phyloP scores from a whole-genome alignment of 2,888 invertebrate genomes.

The Protophormia terraenovae region DNA sequence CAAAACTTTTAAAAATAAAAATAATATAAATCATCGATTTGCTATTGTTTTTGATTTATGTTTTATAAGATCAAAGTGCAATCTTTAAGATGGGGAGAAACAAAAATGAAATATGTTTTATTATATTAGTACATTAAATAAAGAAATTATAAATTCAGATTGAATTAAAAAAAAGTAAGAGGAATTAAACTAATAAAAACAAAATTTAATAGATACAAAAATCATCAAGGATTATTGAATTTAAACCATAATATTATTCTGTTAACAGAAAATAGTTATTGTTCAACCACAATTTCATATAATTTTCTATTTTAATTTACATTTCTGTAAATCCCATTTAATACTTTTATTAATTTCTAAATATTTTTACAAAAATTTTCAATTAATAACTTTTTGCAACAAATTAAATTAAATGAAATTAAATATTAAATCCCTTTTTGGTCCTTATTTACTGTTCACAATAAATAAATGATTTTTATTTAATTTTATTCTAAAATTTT shows the following conservation, averaged over 20 bases:
- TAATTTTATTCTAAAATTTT: conserved; percentile 27
- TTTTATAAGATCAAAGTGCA: conserved; percentile 29
- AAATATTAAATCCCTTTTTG: background rate
- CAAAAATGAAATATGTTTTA: conserved; percentile 4
- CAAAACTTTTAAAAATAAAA: background rate
- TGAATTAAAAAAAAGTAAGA: too few species aligned
- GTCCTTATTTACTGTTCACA: background rate
- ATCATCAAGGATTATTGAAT: too few species aligned
- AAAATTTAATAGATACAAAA: too few species aligned
- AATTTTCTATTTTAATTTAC: too few species aligned
- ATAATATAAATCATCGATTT: conserved; percentile 46
- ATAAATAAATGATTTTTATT: background rate
- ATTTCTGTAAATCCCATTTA: too few species aligned
- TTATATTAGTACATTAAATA: background rate
- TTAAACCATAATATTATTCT: too few species aligned
- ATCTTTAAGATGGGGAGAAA: background rate
- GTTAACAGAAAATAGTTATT: too few species aligned
- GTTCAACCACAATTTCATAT: too few species aligned
- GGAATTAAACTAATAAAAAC: too few species aligned
- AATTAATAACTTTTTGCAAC: background rate
- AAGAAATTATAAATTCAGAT: background rate
- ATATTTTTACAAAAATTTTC: too few species aligned
- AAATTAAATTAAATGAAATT: background rate
- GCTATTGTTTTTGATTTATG: conserved; percentile 56
- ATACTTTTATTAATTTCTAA: too few species aligned